A percentile compares a stretch with the other conserved stretches of the same genome.
Evolutionary conservation across 2,888 invertebrate genomes (phyloP).

Genomic region (Cactoblastis cactorum): DNA sequence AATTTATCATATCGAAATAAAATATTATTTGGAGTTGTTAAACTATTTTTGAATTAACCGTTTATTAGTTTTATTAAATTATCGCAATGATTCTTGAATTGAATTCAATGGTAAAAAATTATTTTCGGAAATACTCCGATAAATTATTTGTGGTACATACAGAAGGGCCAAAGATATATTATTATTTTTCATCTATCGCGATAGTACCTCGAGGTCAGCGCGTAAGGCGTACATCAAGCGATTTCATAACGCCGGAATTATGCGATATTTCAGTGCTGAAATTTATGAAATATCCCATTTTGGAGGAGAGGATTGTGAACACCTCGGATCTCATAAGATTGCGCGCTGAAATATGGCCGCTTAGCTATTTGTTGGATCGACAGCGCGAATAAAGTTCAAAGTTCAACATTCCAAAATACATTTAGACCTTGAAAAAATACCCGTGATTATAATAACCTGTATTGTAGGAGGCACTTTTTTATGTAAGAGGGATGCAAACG

Average conservation of each 20-base stretch:
- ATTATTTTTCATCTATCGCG: not conserved
- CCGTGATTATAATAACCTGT: too few species aligned
- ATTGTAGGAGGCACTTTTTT: too few species aligned
- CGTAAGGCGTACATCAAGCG: conserved; percentile 23
- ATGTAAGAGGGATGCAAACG: too few species aligned
- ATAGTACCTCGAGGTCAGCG: not conserved
- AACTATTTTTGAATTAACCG: too few species aligned
- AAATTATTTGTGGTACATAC: too few species aligned
- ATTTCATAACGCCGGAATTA: conserved; percentile 37
- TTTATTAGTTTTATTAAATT: too few species aligned
- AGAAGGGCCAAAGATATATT: too few species aligned
- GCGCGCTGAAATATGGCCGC: conserved; percentile 18
- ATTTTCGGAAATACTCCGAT: too few species aligned
- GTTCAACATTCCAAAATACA: not conserved
- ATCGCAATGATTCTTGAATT: too few species aligned
- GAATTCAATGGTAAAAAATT: too few species aligned
- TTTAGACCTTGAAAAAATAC: not conserved
- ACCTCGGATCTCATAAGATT: conserved; percentile 27
- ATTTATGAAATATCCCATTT: conserved; percentile 40
- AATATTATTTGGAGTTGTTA: too few species aligned
- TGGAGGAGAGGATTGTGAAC: conserved; percentile 33
- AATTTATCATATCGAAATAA: too few species aligned
- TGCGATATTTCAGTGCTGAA: conserved; percentile 33
- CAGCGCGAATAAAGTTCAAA: not conserved
- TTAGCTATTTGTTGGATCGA: not conserved